phyloP scores from a whole-genome alignment of 2,888 invertebrate species.

The Notodonta dromedarius region DNA sequence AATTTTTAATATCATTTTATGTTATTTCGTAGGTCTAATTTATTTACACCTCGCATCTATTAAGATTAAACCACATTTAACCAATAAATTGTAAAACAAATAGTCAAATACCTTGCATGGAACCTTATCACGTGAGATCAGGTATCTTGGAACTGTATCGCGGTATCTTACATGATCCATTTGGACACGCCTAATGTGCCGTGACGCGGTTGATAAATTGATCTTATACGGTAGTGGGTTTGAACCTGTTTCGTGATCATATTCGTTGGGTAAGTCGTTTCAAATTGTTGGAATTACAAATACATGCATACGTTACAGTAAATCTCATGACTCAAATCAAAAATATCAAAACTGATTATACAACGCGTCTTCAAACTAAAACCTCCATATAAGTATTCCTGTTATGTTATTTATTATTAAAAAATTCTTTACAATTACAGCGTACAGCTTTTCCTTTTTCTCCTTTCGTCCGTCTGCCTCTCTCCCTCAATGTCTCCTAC shows the following conservation, averaged over 20 bases:
- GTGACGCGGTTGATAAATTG: slow-evolving; percentile 62
- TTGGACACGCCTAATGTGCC: slow-evolving; percentile 56
- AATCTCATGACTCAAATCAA: not conserved
- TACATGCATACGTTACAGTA: not conserved
- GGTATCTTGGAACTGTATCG: slow-evolving; percentile 41
- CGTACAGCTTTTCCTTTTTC: too few relatives aligned
- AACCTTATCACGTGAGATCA: slow-evolving; percentile 38
- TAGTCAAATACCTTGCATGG: slow-evolving; percentile 16
- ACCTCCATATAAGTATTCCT: too few relatives aligned
- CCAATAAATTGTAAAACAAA: slow-evolving; percentile 1
- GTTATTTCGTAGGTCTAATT: too few relatives aligned
- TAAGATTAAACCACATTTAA: not conserved
- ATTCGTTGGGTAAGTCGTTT: slow-evolving; percentile 10
- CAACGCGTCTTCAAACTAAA: too few relatives aligned
- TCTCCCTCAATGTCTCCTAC: too few relatives aligned
- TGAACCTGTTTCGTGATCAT: slow-evolving; percentile 14
- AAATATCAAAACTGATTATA: too few relatives aligned
- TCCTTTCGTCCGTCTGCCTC: too few relatives aligned
- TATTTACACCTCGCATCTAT: too few relatives aligned
- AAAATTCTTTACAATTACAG: too few relatives aligned
- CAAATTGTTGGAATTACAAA: not conserved
- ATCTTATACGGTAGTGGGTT: slow-evolving; percentile 29
- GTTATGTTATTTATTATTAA: too few relatives aligned
- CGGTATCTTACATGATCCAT: slow-evolving; percentile 52
- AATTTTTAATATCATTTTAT: too few relatives aligned